phyloP scores from a whole-genome alignment of 1,140 invertebrate species.

The Apis mellifera region DNA sequence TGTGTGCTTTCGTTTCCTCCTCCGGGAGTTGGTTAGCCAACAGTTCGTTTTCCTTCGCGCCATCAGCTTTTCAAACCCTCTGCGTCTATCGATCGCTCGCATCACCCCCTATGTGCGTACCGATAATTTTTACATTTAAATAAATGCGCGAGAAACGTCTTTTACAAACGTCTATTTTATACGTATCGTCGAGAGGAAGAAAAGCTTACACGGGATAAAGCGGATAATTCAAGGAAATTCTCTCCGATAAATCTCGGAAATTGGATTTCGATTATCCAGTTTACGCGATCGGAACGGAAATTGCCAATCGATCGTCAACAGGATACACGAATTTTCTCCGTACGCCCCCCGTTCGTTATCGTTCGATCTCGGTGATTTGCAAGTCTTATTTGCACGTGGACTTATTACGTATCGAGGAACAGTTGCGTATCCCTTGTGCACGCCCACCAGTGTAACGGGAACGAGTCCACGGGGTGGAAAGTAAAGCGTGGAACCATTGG shows the following conservation, averaged over 20 bases:
- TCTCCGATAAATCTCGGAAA: slow-evolving; percentile 24
- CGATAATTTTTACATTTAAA: too few species aligned
- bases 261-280: slow-evolving; percentile 18
- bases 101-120: background rate
- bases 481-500: slow-evolving; percentile 31
- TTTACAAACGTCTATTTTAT: background rate
- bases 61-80: background rate
- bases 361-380: background rate
- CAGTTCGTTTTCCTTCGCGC: slow-evolving; percentile 9
- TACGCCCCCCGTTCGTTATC: background rate
- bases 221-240: slow-evolving; percentile 49
- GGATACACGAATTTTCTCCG: slow-evolving; percentile 32
- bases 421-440: slow-evolving; percentile 7
- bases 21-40: slow-evolving; percentile 12
- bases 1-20: slow-evolving; percentile 44
- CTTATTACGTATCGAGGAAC: background rate
- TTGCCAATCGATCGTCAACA: slow-evolving; percentile 53
- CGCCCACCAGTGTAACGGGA: slow-evolving; percentile 6
- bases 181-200: background rate
- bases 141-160: too few species aligned
- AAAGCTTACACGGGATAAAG: too few species aligned
- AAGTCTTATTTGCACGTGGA: background rate
- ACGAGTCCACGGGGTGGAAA: slow-evolving; percentile 25
- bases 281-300: slow-evolving; percentile 57
- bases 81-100: slow-evolving; percentile 9